Base-by-base conservation (phyloP, 1,140 invertebrate species). In the Thalassaphorura encarpata region DNA sequence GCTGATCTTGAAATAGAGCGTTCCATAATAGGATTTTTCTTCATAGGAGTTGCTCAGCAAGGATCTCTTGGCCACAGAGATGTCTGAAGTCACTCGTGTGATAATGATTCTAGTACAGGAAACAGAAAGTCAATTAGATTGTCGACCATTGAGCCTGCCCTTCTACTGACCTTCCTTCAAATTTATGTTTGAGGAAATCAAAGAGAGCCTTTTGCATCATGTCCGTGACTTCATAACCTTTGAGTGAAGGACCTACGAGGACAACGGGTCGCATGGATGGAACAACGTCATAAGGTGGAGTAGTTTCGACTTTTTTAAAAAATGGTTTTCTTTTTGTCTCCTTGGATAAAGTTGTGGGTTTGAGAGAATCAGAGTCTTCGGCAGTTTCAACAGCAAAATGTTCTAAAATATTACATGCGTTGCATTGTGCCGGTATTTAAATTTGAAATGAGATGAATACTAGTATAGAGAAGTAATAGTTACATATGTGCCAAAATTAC, bases 161-260 rank as follows among this genome's bases (percentile, higher is more conserved):
- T n/a, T n/a, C n/a, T n/a, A n/a, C n/a, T 74, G 66, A 90, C 89
- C 85, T 84, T 73, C 89, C 90, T 75, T 96, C 91, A 73, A 98
- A 99, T 56, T 85, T 80, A 75, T 96, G 91, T 75, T 98, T 98
- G 49, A 99, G 78, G 76, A 91, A 99, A 76, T 99, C 96, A 74
- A 99, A 99, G 64, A 99, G 81, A 54, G 96, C 96, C 76, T 99
- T 99, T 74, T 99, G 96, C 96, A 99, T 99, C 96, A 99, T 99
- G 72, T 99, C 96, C 29, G 96, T 99, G 56, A 99, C 96, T 76
- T 99, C 95, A 76, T 99, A 99, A 58, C 60, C 90, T 78, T 99
- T 99, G 57, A 99, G 80, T 50, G 94, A 97, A 54, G 97, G 97
- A 52, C 97, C 97, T 57, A 99, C 94, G 61, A 99, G 77, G 36